Conservation (phyloP, 2,888 invertebrate genomes). For the Emmelina monodactyla region DNA sequence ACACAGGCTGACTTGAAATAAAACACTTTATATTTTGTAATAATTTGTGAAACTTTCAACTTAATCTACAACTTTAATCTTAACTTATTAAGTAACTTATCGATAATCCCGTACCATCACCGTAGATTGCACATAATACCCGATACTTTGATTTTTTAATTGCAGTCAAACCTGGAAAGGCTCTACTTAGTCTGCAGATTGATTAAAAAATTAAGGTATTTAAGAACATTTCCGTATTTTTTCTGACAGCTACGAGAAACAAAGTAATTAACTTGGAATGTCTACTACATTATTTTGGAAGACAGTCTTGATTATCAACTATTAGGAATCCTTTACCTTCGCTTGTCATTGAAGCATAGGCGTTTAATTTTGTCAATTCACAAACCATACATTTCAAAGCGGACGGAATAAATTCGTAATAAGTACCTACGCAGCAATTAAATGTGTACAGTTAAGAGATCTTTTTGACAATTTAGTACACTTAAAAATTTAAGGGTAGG, state of each 20-base stretch:
- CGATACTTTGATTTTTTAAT: slow-evolving; percentile 72
- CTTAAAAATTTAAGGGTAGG: slow-evolving; percentile 8
- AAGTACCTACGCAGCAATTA: slow-evolving; percentile 36
- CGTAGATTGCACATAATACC: slow-evolving; percentile 87
- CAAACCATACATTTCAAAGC: slow-evolving; percentile 17
- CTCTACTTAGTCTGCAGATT: slow-evolving; percentile 42
- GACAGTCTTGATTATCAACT: slow-evolving; percentile 35
- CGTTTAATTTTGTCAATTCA: background rate
- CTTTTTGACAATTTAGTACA: slow-evolving; percentile 1
- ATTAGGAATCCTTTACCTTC: slow-evolving; percentile 23
- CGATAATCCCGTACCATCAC: slow-evolving; percentile 70
- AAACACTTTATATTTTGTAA: slow-evolving; percentile 25
- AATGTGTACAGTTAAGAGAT: background rate
- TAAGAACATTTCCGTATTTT: slow-evolving; percentile 25
- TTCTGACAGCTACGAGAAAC: slow-evolving; percentile 7
- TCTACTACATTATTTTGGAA: slow-evolving; percentile 50
- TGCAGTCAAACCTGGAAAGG: slow-evolving; percentile 58
- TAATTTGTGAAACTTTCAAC: slow-evolving; percentile 12
- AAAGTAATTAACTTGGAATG: slow-evolving; percentile 28
- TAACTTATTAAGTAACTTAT: slow-evolving; percentile 39
- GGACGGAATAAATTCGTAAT: slow-evolving; percentile 58
- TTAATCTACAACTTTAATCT: slow-evolving; percentile 25
- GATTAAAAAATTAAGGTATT: slow-evolving; percentile 60
- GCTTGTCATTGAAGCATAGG: slow-evolving; percentile 10
- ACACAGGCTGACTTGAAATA: slow-evolving; percentile 53